Percentiles rank a stretch among this genome's conserved stretches.
Evolutionary conservation across 1,140 invertebrate species (phyloP).

Genomic region (Pachypeltis micranthus): DNA sequence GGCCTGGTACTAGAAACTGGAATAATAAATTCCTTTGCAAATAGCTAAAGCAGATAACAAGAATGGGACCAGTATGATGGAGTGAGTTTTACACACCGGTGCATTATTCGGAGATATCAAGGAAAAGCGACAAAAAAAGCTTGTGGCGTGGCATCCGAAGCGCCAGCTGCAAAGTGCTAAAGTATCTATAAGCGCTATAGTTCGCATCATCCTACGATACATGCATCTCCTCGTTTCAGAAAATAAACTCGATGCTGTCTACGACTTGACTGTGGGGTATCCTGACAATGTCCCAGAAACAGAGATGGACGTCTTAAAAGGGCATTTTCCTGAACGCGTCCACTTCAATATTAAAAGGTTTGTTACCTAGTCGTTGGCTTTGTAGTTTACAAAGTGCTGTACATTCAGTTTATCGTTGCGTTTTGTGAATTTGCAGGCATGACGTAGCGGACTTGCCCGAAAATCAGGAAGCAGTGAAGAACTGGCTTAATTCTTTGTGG

Average conservation of each 20-base stretch:
- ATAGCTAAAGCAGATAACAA: no score
- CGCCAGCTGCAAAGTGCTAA: no score
- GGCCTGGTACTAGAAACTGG: no score
- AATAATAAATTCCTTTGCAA: no score
- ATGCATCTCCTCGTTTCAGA: no score
- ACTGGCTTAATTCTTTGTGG: constrained; percentile 63
- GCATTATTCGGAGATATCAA: no score
- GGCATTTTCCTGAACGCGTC: constrained; percentile 56
- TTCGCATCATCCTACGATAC: no score
- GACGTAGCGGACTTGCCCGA: constrained; percentile 44
- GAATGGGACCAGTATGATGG: no score
- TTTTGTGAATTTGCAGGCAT: constrained; percentile 36
- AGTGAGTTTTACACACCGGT: no score
- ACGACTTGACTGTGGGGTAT: constrained; percentile 69
- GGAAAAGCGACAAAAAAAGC: no score
- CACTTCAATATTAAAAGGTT: constrained; percentile 64
- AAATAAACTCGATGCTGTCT: constrained; percentile 54
- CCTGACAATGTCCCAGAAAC: constrained; percentile 52
- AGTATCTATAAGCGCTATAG: no score
- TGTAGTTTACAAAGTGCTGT: not conserved
- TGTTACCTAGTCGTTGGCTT: not conserved
- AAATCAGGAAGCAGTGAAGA: constrained; percentile 42
- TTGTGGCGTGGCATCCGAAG: no score
- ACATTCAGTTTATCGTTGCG: not conserved
- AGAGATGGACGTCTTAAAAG: constrained; percentile 50